phyloP scores from a whole-genome alignment of 2,888 invertebrate genomes.

The Drosophila melanosoma region DNA sequence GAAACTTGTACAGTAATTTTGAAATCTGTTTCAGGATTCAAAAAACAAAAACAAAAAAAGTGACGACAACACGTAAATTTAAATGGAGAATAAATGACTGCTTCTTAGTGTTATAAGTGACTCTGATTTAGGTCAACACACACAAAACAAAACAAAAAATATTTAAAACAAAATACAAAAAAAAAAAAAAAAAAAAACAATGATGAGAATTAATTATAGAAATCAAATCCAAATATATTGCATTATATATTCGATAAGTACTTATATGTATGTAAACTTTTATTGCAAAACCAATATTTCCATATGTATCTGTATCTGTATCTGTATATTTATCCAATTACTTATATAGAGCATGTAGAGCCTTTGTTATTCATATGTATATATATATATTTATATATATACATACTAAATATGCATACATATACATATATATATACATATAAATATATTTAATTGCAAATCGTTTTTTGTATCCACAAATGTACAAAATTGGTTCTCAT shows the following conservation, averaged over 20 bases:
- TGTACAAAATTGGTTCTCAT: conserved; percentile 80
- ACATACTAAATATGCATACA: conserved; percentile 17
- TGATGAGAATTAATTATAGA: conserved; percentile 64
- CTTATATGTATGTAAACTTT: conserved; percentile 61
- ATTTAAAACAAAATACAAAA: background rate
- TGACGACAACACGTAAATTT: conserved; percentile 80
- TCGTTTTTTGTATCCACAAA: conserved; percentile 60
- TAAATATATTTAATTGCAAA: conserved; percentile 35
- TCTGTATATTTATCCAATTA: conserved; percentile 50
- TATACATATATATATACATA: conserved; percentile 29
- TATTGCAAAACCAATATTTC: conserved; percentile 52
- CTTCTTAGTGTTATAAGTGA: conserved; percentile 83
- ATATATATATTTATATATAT: conserved; percentile 12
- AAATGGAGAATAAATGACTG: conserved; percentile 85
- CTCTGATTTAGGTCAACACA: conserved; percentile 73
- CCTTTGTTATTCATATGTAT: conserved; percentile 64
- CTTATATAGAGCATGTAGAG: conserved; percentile 68
- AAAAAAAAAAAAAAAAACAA: conserved; percentile 8
- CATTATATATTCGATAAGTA: conserved; percentile 67
- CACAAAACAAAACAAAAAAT: conserved; percentile 25
- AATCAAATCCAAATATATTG: conserved; percentile 77
- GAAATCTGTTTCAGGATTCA: conserved; percentile 81
- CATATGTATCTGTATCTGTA: conserved; percentile 28
- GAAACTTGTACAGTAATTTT: conserved; percentile 75
- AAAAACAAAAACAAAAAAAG: conserved; percentile 56